These are phyloP conservation scores for Macrosiphum euphorbiae DNA, from an alignment of 2,888 invertebrate genomes.

Conservation along the genomic window DNA sequence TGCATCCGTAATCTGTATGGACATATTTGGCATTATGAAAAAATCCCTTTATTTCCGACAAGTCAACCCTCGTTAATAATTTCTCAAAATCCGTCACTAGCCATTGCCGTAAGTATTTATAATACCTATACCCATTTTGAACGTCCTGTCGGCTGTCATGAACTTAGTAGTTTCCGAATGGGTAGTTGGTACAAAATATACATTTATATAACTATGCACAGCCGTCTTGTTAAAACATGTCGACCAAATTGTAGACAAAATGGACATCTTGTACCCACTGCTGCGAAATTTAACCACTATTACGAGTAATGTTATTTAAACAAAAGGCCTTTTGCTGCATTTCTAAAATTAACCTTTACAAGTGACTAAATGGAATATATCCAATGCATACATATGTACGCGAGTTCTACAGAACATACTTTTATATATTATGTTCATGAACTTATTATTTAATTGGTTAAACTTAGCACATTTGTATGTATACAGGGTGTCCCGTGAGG, in stretches of 20 bases:
- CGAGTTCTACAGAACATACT: not conserved
- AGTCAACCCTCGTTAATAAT: slow-evolving; percentile 20
- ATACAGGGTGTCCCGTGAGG: too few relatives aligned
- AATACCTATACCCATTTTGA: not conserved
- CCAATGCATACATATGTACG: not conserved
- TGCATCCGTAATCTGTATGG: not conserved
- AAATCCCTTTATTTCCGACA: not conserved
- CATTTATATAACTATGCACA: not conserved
- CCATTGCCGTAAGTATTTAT: not conserved
- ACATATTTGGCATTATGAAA: not conserved
- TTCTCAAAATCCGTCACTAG: not conserved
- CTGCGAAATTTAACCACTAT: not conserved
- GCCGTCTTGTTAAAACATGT: not conserved
- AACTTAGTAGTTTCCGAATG: not conserved
- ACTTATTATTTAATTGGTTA: not conserved
- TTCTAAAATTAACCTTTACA: not conserved
- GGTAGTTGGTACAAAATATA: not conserved
- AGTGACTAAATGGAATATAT: not conserved
- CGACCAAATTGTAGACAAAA: not conserved
- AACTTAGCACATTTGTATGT: not conserved
- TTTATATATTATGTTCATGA: not conserved
- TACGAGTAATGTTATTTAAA: not conserved
- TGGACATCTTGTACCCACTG: not conserved
- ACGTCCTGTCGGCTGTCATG: not conserved
- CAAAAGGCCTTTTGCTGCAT: not conserved